A percentile compares a stretch with the other conserved stretches of the same genome.
These are phyloP conservation scores for Diprion similis DNA, from an alignment of 1,140 invertebrate genomes.

Conservation along the genomic window DNA sequence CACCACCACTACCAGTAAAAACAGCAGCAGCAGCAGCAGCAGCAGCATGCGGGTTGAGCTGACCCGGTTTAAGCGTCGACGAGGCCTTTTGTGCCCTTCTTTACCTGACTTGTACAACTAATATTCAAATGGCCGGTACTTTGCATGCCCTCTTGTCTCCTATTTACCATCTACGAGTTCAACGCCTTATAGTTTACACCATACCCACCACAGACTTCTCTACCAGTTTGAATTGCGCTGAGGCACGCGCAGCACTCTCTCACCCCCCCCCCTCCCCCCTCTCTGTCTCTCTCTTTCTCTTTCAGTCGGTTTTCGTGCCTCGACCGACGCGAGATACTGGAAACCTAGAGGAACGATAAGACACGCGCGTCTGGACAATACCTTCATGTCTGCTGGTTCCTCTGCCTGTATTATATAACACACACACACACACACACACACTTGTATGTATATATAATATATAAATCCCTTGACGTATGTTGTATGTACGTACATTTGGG, in stretches of 20 bases:
- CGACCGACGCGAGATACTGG: neutral
- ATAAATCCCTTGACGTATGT: too few relatives aligned
- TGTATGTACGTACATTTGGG: too few relatives aligned
- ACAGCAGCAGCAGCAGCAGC: too few relatives aligned
- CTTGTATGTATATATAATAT: too few relatives aligned
- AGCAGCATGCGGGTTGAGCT: neutral
- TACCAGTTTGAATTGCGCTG: neutral
- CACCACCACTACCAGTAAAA: too few relatives aligned
- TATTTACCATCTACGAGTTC: conserved; percentile 4
- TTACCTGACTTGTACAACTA: neutral
- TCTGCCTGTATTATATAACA: too few relatives aligned
- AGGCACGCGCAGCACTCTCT: neutral
- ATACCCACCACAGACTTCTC: neutral
- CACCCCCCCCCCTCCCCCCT: too few relatives aligned
- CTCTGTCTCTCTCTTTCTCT: too few relatives aligned
- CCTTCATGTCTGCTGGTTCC: too few relatives aligned
- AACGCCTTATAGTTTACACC: neutral
- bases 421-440: too few relatives aligned
- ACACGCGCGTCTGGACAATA: neutral
- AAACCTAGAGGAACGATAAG: neutral
- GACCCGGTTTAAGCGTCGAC: neutral
- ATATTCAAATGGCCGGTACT: conserved; percentile 5
- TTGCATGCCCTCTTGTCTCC: neutral
- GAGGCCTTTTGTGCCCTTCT: neutral
- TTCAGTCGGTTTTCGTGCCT: neutral